A percentile compares a stretch with the other conserved stretches of the same genome.
phyloP scores from a whole-genome alignment of 1,140 invertebrate species.

The Bombus haemorrhoidalis region DNA sequence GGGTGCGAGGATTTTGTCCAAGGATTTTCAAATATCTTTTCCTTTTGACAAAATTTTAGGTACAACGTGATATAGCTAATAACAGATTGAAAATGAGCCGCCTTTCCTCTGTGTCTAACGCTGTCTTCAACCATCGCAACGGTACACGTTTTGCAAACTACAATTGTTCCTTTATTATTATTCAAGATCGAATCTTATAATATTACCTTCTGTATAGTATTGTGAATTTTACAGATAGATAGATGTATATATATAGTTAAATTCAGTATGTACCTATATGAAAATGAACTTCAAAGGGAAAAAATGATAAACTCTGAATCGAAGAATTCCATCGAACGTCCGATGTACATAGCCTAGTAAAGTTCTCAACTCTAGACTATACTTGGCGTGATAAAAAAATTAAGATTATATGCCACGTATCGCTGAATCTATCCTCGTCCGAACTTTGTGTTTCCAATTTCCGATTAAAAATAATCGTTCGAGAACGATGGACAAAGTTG shows the following conservation, averaged over 20 bases:
- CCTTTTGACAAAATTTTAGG: too few species aligned
- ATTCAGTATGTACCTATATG: neutral
- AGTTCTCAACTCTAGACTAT: neutral
- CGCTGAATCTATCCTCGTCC: neutral
- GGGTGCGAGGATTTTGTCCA: neutral
- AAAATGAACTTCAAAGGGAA: neutral
- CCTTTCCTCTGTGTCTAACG: too few species aligned
- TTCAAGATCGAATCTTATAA: too few species aligned
- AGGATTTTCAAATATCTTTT: neutral
- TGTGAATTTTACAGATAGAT: too few species aligned
- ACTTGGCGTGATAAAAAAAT: neutral
- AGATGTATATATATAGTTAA: neutral
- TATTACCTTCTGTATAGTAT: too few species aligned
- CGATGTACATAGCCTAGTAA: neutral
- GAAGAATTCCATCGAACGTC: neutral
- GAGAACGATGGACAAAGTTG: neutral
- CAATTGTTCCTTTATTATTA: too few species aligned
- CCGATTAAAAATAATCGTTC: neutral
- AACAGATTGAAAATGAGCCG: too few species aligned
- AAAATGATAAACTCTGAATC: neutral
- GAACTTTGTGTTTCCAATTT: neutral
- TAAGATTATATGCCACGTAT: neutral
- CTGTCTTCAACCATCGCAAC: rapidly evolving
- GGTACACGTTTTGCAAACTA: too few species aligned
- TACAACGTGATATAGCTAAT: too few species aligned